These are phyloP conservation scores for Synergus gifuensis DNA, from an alignment of 2,888 invertebrate species.

Conservation along the genomic window DNA sequence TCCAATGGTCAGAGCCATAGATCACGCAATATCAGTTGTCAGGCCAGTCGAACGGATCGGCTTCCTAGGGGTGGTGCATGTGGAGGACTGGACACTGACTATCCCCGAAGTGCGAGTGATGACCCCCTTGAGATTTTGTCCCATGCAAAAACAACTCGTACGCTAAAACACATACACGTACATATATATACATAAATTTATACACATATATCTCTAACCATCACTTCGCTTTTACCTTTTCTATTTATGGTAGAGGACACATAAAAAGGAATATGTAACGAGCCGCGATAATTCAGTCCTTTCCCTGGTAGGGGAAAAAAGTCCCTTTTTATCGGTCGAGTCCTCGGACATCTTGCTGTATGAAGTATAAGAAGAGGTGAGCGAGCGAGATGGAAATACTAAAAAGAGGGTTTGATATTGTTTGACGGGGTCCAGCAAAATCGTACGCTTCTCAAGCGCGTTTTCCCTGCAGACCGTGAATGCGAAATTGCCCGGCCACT, in stretches of 20 bases:
- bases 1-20: constrained; percentile 76
- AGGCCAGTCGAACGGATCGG: constrained; percentile 57
- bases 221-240: constrained; percentile 60
- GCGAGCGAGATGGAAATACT: constrained; percentile 26
- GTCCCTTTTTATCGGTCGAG: constrained; percentile 61
- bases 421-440: constrained; percentile 48
- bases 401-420: constrained; percentile 50
- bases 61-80: constrained; percentile 45
- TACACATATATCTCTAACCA: constrained; percentile 43
- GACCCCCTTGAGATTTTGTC: constrained; percentile 72
- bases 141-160: constrained; percentile 55
- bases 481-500: constrained; percentile 70
- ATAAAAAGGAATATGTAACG: constrained; percentile 77
- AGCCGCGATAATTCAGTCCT: constrained; percentile 73
- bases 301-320: constrained; percentile 47
- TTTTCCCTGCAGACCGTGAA: constrained; percentile 74
- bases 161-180: constrained; percentile 33
- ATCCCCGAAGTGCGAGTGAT: constrained; percentile 76
- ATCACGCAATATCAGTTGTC: constrained; percentile 77
- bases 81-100: constrained; percentile 68
- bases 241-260: constrained; percentile 72
- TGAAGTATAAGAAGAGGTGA: constrained; percentile 34
- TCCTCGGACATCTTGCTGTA: constrained; percentile 55
- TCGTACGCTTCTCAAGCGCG: constrained; percentile 53
- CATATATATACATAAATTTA: constrained; percentile 45